Percentiles rank a stretch among this genome's conserved stretches.
These are phyloP conservation scores for Rhinopomastus cyanomelas DNA, from an alignment of 2,113 vertebrate genomes.

Conservation along the genomic window DNA sequence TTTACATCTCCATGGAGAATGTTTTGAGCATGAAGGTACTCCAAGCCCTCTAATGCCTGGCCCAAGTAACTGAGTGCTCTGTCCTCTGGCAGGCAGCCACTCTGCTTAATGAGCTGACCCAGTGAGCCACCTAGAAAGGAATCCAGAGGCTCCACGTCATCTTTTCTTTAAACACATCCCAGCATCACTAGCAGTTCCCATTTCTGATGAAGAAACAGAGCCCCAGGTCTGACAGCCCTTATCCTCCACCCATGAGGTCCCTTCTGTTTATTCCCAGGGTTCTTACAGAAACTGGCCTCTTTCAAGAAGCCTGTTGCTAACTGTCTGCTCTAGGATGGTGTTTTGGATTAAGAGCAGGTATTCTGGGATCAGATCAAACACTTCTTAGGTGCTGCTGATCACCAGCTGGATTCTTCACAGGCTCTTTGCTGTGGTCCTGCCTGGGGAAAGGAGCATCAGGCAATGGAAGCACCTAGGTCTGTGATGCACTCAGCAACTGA, in stretches of 20 bases:
- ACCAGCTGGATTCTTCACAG: background rate
- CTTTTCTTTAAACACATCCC: background rate
- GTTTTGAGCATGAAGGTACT: constrained; percentile 83
- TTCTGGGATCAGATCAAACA: background rate
- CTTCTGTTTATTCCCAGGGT: background rate
- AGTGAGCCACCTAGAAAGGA: constrained; percentile 83
- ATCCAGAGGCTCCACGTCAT: constrained; percentile 19
- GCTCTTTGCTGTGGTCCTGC: background rate
- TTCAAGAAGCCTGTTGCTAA: background rate
- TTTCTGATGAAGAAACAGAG: background rate
- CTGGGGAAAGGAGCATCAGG: background rate
- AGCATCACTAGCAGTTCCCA: background rate
- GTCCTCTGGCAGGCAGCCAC: constrained; percentile 89
- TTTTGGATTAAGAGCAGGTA: background rate
- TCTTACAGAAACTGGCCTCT: background rate
- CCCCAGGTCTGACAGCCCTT: background rate
- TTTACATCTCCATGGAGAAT: constrained; percentile 93
- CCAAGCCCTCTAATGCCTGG: constrained; percentile 85
- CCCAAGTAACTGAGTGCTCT: constrained; percentile 88
- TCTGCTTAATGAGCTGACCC: constrained; percentile 86
- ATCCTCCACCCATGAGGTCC: background rate
- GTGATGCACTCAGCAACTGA: background rate
- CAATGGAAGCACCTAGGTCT: background rate
- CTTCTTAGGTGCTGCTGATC: background rate
- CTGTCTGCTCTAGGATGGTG: background rate